Evolutionary conservation across 1,140 invertebrate species (phyloP).

Genomic region (Teleogryllus occipitalis): DNA sequence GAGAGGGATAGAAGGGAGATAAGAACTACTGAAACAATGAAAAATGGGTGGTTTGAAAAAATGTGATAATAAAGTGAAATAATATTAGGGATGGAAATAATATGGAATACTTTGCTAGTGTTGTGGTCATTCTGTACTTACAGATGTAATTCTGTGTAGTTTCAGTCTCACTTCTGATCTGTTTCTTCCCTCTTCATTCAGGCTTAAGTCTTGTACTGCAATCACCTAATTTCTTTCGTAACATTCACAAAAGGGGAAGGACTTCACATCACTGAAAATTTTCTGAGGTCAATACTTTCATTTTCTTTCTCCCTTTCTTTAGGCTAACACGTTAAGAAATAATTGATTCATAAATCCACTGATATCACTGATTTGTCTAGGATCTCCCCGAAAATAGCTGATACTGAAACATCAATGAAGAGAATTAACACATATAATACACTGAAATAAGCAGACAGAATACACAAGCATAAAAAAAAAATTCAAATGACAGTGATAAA

Average conservation of each 20-base stretch:
- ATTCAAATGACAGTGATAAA: neutral
- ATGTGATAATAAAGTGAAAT: neutral
- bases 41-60: no score
- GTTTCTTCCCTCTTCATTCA: neutral
- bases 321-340: neutral
- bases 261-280: constrained; percentile 14
- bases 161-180: neutral
- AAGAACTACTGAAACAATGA: no score
- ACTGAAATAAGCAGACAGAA: neutral
- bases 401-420: constrained; percentile 52
- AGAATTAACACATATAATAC: constrained; percentile 8
- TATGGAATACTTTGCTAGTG: neutral
- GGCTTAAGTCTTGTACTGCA: neutral
- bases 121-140: constrained; percentile 5
- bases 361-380: constrained; percentile 36
- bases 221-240: neutral
- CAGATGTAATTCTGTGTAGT: neutral
- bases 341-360: constrained; percentile 9
- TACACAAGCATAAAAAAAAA: constrained; percentile 14
- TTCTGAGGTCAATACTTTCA: neutral
- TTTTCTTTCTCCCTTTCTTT: constrained; percentile 7
- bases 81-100: no score
- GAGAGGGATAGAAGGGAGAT: no score
- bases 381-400: constrained; percentile 62
- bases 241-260: neutral